These are phyloP conservation scores for Lepus townsendii DNA, from an alignment of 2,797 vertebrate genomes.

Conservation along the genomic window DNA sequence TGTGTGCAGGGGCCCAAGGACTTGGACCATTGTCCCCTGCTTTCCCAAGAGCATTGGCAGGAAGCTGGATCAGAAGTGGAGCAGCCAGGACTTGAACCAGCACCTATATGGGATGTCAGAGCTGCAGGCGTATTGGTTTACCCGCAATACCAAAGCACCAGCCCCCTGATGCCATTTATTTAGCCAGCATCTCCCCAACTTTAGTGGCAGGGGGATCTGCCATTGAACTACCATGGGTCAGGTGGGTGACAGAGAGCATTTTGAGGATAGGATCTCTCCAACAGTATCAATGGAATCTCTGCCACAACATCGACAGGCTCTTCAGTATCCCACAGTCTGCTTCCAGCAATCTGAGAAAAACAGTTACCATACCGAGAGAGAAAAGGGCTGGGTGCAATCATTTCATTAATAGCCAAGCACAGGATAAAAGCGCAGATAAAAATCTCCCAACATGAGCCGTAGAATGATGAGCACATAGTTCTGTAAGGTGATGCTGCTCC, in stretches of 20 bases:
- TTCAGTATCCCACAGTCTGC: not conserved
- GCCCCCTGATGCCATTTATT: not conserved
- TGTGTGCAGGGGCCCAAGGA: too few species aligned
- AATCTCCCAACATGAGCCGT: not conserved
- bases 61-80: too few species aligned
- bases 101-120: too few species aligned
- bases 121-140: too few species aligned
- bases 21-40: too few species aligned
- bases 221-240: not conserved
- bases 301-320: not conserved
- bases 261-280: not conserved
- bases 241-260: not conserved
- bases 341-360: conserved; percentile 57
- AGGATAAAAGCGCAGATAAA: not conserved
- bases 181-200: conserved; percentile 28
- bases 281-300: too few species aligned
- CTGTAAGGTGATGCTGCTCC: not conserved
- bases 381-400: not conserved
- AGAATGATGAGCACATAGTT: not conserved
- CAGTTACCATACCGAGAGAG: not conserved
- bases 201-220: not conserved
- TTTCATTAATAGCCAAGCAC: conserved; percentile 30
- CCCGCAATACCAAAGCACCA: too few species aligned
- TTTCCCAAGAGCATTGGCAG: too few species aligned
- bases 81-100: too few species aligned